phyloP scores from a whole-genome alignment of 2,113 vertebrate species.

The Cnemophilus loriae region DNA sequence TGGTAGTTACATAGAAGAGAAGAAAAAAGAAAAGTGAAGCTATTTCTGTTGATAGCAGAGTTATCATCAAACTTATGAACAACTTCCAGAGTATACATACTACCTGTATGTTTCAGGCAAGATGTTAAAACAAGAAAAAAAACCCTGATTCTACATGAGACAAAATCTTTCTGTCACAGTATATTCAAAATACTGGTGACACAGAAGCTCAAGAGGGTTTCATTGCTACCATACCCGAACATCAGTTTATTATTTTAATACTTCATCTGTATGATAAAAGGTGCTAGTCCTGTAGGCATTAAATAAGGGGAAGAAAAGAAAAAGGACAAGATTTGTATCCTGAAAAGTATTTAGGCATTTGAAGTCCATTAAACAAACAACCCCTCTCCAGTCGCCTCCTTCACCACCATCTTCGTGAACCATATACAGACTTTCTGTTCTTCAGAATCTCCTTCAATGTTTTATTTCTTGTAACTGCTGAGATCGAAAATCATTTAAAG shows the following conservation, averaged over 20 bases:
- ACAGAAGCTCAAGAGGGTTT: neutral
- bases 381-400: no score
- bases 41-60: neutral
- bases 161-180: neutral
- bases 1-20: fast-evolving
- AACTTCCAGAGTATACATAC: neutral
- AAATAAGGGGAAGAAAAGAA: fast-evolving
- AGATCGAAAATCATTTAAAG: neutral
- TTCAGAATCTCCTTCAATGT: neutral
- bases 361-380: neutral
- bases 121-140: neutral
- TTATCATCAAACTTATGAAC: neutral
- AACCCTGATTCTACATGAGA: neutral
- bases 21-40: neutral
- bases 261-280: neutral
- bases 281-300: neutral
- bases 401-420: neutral
- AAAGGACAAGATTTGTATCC: neutral
- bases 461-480: neutral
- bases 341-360: neutral
- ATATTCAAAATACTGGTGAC: neutral
- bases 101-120: neutral
- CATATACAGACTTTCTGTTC: neutral
- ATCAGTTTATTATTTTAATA: neutral
- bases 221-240: neutral